Conservation (phyloP, 2,797 vertebrate species). For the Botia almorhae region DNA sequence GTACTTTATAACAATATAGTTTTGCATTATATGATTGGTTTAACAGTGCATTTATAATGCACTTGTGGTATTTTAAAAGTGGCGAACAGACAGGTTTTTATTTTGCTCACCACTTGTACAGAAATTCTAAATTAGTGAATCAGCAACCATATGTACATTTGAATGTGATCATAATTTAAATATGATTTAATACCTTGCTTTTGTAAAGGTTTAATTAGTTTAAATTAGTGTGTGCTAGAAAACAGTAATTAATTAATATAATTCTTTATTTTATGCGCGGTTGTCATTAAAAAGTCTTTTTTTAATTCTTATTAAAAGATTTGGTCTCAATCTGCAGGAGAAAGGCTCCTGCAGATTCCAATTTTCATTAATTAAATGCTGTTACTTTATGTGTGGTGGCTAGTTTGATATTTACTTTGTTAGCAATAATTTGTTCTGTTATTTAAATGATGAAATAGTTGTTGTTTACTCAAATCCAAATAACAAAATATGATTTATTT, state of each 20-base stretch:
- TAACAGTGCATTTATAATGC: conserved; percentile 9
- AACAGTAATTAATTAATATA: background rate
- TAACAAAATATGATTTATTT: background rate
- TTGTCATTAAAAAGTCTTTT: background rate
- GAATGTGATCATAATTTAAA: conserved; percentile 5
- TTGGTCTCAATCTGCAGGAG: background rate
- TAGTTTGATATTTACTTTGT: conserved; percentile 7
- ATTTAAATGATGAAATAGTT: background rate
- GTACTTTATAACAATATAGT: background rate
- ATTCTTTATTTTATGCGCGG: background rate
- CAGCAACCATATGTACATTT: background rate
- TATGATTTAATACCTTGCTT: background rate
- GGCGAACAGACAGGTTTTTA: background rate
- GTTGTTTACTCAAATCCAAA: background rate
- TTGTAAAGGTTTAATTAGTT: background rate
- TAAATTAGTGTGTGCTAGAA: background rate
- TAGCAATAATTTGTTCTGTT: background rate
- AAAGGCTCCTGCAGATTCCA: background rate
- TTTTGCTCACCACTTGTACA: background rate
- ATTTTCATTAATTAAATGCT: background rate
- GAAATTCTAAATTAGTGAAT: background rate
- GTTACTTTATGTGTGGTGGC: background rate
- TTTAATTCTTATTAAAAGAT: background rate
- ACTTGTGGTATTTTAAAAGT: background rate
- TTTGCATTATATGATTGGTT: background rate